Base-by-base conservation (phyloP, 2,797 vertebrate genomes). In the Tachyglossus aculeatus region DNA sequence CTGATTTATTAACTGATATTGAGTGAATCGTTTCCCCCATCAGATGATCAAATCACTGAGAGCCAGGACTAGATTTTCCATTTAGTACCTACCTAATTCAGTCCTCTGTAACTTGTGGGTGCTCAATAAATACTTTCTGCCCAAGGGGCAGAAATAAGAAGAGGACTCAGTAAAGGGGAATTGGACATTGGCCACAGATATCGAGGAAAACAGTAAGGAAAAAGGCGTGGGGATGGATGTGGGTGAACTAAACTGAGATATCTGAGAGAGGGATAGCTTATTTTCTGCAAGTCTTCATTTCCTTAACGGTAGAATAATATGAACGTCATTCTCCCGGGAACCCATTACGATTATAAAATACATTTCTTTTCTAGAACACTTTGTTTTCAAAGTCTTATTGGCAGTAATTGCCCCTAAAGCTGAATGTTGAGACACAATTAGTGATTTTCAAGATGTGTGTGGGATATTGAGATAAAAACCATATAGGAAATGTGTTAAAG, bases 281-380 rank as follows among this genome's bases (percentile, higher is more conserved):
- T 77, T 80, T n/a, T 80, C 53, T 1, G 41, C 32, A 53, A 67
- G 39, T 67, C 72, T 71, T 84, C 69, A 78, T 80, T 78, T 84
- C 74, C 74, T 77, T 81, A 77, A 81, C 78, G 80, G 74, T 74
- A 84, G 78, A 84, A 80, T 80, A 80, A 77, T 61, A 65, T 56
- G 60, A 44, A 36, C 24, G 36, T 34, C 60, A 19, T 34, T 12
- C 80, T 69, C 45, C 45, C 31, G 66, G 48, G 66, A 33, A 77
- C 67, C 61, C 74, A 69, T 66, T 31, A 56, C 50, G 74, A 67
- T 55, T 72, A 34, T 71, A 65, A 70, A 81, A 67, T 44, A 45
- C n/a, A 27, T 74, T 47, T n/a, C 38, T 45, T 50, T 71, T 71
- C 15, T 22, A 60, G 44, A 57, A 24, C 52, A 43, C 40, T 71